phyloP scores from a whole-genome alignment of 2,797 vertebrate genomes.

The Coreius guichenoti region DNA sequence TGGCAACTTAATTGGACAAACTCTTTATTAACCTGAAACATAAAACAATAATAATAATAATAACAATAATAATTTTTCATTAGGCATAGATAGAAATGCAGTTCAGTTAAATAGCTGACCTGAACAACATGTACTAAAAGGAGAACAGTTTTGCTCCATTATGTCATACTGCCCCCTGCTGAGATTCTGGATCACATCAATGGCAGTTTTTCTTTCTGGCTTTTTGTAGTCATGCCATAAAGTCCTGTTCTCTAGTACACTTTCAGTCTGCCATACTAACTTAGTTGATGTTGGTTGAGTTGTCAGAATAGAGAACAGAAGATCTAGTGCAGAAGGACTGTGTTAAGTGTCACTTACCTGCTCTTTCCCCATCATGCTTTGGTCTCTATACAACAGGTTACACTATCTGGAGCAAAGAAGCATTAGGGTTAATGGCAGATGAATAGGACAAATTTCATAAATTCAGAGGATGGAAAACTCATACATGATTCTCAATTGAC shows the following conservation, averaged over 20 bases:
- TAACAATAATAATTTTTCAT: background rate
- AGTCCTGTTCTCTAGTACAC: conserved; percentile 25
- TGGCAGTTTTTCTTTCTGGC: conserved; percentile 6
- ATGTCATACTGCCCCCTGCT: conserved; percentile 71
- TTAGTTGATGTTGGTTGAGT: conserved; percentile 9
- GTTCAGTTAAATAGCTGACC: background rate
- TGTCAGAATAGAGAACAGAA: conserved; percentile 36
- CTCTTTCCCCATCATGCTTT: conserved; percentile 24
- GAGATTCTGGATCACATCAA: conserved; percentile 46
- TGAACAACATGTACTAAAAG: background rate
- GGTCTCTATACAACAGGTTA: conserved; percentile 18
- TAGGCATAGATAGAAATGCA: background rate
- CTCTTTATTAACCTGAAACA: background rate
- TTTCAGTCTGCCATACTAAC: conserved; percentile 39
- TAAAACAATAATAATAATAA: background rate
- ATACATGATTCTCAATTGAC: background rate
- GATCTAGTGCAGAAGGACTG: conserved; percentile 8
- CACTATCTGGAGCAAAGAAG: conserved; percentile 35
- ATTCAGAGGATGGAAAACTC: background rate
- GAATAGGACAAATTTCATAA: background rate
- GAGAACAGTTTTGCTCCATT: conserved; percentile 7
- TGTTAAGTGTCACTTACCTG: background rate
- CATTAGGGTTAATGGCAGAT: background rate
- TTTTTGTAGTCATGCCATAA: background rate
- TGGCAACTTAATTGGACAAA: background rate